Percentiles rank a stretch among this genome's conserved stretches.
These are phyloP conservation scores for Protobothrops flavoviridis DNA, from an alignment of 2,113 vertebrate species.

Conservation along the genomic window DNA sequence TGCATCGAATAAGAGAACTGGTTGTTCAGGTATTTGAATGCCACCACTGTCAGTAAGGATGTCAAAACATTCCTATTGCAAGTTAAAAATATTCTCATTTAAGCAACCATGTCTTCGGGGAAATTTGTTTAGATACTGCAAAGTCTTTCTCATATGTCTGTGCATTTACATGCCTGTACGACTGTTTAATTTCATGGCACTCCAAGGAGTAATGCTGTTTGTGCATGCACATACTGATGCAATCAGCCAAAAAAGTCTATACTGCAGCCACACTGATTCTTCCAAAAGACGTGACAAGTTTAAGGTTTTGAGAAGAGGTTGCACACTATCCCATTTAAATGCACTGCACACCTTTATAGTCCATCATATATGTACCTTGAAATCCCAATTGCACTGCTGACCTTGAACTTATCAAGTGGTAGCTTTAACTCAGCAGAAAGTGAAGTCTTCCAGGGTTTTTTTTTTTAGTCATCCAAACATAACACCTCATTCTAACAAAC, in stretches of 20 bases:
- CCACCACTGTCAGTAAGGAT: neutral
- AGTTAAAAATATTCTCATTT: neutral
- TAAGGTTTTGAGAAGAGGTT: neutral
- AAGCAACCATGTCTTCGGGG: neutral
- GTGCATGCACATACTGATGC: neutral
- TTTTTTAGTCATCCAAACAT: neutral
- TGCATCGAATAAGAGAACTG: too few species aligned
- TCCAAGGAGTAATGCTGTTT: neutral
- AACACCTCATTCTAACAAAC: neutral
- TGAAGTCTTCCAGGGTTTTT: neutral
- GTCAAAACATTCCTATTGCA: neutral
- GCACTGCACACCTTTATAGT: neutral
- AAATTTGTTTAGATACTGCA: neutral
- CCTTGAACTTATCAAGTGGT: neutral
- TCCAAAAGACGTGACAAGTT: neutral
- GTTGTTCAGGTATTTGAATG: too few species aligned
- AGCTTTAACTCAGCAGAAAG: neutral
- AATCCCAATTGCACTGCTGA: conserved; percentile 61
- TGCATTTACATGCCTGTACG: neutral
- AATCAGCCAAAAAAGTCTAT: neutral
- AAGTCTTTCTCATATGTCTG: neutral
- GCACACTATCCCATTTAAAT: neutral
- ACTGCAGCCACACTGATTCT: neutral
- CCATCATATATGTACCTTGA: conserved; percentile 48
- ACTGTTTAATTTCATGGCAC: neutral